Evolutionary conservation across 2,113 vertebrate genomes (phyloP).

Genomic region (Chitala chitala): DNA sequence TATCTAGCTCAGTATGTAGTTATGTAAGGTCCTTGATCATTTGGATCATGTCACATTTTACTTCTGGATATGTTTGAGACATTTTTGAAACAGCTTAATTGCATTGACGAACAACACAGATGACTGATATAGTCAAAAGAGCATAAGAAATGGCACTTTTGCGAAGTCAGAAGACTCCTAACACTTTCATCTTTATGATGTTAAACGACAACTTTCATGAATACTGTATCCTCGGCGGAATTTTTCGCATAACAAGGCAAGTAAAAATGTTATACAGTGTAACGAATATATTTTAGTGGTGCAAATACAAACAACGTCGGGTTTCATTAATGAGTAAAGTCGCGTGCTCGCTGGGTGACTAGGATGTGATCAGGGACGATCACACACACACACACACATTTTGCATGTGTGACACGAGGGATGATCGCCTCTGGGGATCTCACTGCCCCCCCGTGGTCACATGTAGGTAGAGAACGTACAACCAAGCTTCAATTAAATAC

Average conservation of each 20-base stretch:
- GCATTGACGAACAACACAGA: not conserved
- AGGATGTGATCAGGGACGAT: not conserved
- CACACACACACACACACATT: not conserved
- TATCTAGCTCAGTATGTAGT: too few species aligned
- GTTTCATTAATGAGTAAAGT: too few species aligned
- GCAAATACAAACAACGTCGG: too few species aligned
- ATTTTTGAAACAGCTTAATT: not conserved
- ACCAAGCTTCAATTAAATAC: conserved; percentile 60
- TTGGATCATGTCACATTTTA: not conserved
- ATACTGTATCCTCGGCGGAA: not conserved
- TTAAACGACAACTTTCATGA: not conserved
- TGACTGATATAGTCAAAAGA: not conserved
- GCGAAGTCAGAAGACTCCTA: not conserved
- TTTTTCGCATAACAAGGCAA: not conserved
- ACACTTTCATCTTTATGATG: not conserved
- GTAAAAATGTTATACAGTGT: not conserved
- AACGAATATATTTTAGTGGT: too few species aligned
- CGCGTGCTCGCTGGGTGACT: too few species aligned
- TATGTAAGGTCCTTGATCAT: too few species aligned
- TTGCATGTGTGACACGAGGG: not conserved
- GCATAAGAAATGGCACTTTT: not conserved
- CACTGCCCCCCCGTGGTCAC: conserved; percentile 42
- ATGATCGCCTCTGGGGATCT: conserved; percentile 19
- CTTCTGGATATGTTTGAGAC: not conserved
- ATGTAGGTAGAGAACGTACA: conserved; percentile 55